Base-by-base conservation (phyloP, 2,888 invertebrate species). In the Protonemura montana region DNA sequence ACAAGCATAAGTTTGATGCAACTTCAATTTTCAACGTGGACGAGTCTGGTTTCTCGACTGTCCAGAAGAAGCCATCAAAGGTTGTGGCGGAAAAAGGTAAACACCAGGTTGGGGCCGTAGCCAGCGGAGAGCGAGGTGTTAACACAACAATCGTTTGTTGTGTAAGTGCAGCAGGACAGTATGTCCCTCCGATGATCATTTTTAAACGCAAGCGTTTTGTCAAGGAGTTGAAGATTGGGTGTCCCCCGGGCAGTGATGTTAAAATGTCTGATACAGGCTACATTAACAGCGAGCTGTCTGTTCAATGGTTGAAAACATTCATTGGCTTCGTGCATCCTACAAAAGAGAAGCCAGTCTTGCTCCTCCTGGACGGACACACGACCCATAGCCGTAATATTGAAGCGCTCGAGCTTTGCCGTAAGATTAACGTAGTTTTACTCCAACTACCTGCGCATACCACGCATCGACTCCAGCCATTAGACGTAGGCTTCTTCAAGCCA, bases 401-500 rank as follows among this genome's bases (percentile, higher is more conserved):
- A 35, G 86, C 86, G 16, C 83, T 87, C 35, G 84, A 84, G 21
- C 29, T 84, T 27, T 29, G 42, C 13, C 83, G 86, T 76, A 21
- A 86, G 59, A 80, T 85, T 80, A 77, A 77, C 26, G 80, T 87
- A 77, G 41, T 87, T 21, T 35, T 87, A 30, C 35, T 87, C 6
- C 87, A 87, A 76, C 82, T 87, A 41, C 85, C 87, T 29, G 85
- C 85, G 26, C 85, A 87, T 30, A 86, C 87, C 30, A 87, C 86
- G 26, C 87, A 87, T 85, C 77, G 85, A 25, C 41, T 87, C 28
- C 87, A 87, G 85, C 85, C 86, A 2, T 42, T 86, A n/a, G 84
- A 87, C 59, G 87, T 88, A 30, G 87, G 88, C n/a, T 89, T 89
- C 87, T 89, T 89, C 85, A 88, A 88, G 87, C 88, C 89, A 0